Evolutionary conservation across 2,888 invertebrate species (phyloP).

Genomic region (Meghimatium bilineatum): DNA sequence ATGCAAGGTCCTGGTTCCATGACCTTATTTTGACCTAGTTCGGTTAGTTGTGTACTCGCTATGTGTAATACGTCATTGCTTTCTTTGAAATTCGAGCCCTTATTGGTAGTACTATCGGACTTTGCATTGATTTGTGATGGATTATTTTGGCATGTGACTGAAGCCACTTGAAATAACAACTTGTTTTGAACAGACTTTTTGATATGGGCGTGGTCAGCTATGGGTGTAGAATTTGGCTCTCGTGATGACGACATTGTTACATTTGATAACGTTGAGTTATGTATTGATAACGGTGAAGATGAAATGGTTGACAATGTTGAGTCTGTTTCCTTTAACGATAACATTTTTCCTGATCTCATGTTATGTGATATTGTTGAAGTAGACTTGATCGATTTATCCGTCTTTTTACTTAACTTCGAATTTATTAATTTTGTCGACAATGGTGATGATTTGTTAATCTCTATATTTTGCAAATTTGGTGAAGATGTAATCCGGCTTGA

Average conservation of each 20-base stretch:
- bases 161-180: too few species aligned
- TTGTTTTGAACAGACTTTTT: neutral
- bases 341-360: neutral
- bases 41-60: too few species aligned
- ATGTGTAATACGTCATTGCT: neutral
- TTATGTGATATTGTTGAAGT: neutral
- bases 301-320: neutral
- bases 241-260: neutral
- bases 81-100: too few species aligned
- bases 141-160: too few species aligned
- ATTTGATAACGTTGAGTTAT: neutral
- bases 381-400: neutral
- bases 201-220: neutral
- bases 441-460: neutral
- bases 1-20: too few species aligned
- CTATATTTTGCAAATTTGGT: neutral
- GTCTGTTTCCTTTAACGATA: neutral
- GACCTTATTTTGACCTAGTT: neutral
- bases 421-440: too few species aligned
- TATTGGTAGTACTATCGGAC: too few species aligned
- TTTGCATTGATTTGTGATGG: too few species aligned
- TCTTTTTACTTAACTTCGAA: neutral
- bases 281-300: neutral
- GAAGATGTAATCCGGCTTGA: neutral
- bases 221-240: neutral